phyloP scores from a whole-genome alignment of 1,140 invertebrate genomes.

The Pseudomyrmex sp. region DNA sequence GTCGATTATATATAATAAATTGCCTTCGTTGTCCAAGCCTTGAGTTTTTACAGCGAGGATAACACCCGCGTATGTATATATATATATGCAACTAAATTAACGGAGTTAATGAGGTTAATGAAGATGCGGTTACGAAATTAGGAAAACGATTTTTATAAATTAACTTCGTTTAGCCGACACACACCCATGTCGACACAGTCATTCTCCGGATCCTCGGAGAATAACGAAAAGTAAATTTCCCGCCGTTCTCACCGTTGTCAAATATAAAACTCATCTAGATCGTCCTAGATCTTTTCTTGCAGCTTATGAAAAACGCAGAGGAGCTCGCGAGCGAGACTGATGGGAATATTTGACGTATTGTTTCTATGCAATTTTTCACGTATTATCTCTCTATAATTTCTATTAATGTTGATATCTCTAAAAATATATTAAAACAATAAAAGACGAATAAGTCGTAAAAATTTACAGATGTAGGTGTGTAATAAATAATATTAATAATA shows the following conservation, averaged over 20 bases:
- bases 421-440: too few species aligned
- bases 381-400: too few species aligned
- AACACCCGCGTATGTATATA: not conserved
- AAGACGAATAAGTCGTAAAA: too few species aligned
- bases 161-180: constrained; percentile 60
- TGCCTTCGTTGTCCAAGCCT: constrained; percentile 26
- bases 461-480: too few species aligned
- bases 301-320: not conserved
- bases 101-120: constrained; percentile 68
- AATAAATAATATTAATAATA: too few species aligned
- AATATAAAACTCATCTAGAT: not conserved
- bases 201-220: not conserved
- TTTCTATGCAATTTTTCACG: not conserved
- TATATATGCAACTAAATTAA: constrained; percentile 50
- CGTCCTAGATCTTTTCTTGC: not conserved
- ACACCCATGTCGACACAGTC: not conserved
- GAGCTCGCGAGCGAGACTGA: not conserved
- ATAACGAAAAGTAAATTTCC: not conserved
- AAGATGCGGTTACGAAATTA: constrained; percentile 66
- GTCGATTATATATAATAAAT: constrained; percentile 6
- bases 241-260: not conserved
- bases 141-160: constrained; percentile 62
- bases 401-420: too few species aligned
- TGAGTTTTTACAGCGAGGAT: constrained; percentile 40
- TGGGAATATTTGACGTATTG: not conserved